Base-by-base conservation (phyloP, 2,797 vertebrate genomes). In the Gymnothorax reevesii region DNA sequence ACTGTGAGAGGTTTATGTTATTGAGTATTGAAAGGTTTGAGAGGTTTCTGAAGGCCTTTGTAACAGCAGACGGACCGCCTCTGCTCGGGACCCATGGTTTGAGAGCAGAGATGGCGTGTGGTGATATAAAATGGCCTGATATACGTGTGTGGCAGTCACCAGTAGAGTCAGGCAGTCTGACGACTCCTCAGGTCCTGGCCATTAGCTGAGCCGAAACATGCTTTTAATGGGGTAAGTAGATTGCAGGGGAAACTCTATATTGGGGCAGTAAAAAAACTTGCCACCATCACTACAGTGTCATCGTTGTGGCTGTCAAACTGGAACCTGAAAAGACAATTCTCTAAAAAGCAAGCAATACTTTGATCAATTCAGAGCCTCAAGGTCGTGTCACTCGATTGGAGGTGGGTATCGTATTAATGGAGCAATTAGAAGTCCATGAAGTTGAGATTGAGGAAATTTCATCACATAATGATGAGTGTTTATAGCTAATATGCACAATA, bases 141-240 rank as follows among this genome's bases (percentile, higher is more conserved):
- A 93, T 95, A 96, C 94, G 89, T 95, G 95, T 96, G 95, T 95
- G 95, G 94, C 93, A 90, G 93, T 95, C 94, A 85, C 92, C 90
- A 89, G 82, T 89, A 97, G 97, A 97, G 97, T 95, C 97, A 97
- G 96, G 94, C 97, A 97, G 97, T 98, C 97, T 97, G 97, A 96
- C 95, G 94, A 93, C 94, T 95, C 89, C 91, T 92, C 80, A 92
- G 93, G 20, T 5, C 94, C 92, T n/a, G 82, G 91, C 90, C 95
- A 91, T 95, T 96, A 96, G 92, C 92, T 91, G 89, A 92, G 91
- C 89, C 88, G 89, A 90, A 87, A 92, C 92, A 0, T 9, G 20
- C 20, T 52, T 55, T 93, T 95, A 95, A 94, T 96, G 94, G 94
- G 87, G 80, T 89, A 94, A 91, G 93, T 93, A 92, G 92, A 90